Percentiles rank a stretch among this genome's conserved stretches.
Conservation (phyloP, 2,113 vertebrate species). For the Nipponia nippon region DNA sequence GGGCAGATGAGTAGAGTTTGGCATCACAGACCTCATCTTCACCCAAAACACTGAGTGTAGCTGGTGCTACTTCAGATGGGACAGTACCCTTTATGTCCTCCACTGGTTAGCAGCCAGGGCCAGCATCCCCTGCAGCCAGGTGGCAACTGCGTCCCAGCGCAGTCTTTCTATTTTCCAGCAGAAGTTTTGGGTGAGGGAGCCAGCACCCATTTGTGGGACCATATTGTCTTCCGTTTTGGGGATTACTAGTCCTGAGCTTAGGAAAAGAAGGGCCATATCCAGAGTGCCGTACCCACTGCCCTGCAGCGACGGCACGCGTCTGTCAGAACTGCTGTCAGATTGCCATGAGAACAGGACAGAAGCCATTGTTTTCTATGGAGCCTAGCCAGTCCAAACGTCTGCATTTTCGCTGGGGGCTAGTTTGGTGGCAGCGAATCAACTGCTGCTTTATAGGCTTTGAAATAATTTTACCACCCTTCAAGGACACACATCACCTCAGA, state of each 20-base stretch:
- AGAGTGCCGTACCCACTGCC: neutral
- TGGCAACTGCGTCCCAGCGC: neutral
- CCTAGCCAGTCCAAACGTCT: neutral
- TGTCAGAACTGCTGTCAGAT: neutral
- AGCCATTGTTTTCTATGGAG: neutral
- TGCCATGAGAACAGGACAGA: neutral
- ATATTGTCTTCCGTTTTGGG: neutral
- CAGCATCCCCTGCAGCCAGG: neutral
- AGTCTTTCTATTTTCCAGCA: neutral
- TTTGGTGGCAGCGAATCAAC: neutral
- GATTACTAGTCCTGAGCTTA: neutral
- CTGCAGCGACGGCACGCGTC: fast-evolving
- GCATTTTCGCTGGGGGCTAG: neutral
- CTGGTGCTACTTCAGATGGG: neutral
- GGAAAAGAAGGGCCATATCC: neutral
- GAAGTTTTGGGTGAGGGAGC: neutral
- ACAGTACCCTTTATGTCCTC: neutral
- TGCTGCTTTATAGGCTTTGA: neutral
- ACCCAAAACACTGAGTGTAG: neutral
- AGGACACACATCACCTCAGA: neutral
- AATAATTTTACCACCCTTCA: neutral
- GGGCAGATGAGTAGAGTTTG: neutral
- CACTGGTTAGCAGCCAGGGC: no score
- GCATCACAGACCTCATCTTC: neutral
- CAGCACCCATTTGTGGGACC: neutral